A percentile compares a stretch with the other conserved stretches of the same genome.
Conservation (phyloP, 2,888 invertebrate species). For the Cacoxenus indagator region DNA sequence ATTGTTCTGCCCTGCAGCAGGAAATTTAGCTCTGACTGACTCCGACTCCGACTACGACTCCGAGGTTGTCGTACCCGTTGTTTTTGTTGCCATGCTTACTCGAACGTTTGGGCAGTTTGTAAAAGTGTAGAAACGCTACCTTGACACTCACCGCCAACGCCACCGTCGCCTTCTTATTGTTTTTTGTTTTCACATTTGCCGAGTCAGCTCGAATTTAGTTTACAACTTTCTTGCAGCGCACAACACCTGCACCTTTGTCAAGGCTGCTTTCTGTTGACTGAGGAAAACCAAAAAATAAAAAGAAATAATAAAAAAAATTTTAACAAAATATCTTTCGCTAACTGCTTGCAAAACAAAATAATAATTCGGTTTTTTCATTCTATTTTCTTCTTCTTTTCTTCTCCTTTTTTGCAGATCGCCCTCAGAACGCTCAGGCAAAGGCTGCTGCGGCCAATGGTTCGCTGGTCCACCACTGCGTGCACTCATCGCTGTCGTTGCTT, state of each 20-base stretch:
- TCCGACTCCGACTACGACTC: no score
- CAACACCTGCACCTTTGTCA: slow-evolving; percentile 12
- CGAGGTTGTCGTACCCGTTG: background rate
- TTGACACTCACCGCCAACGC: no score
- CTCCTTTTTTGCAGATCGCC: slow-evolving; percentile 63
- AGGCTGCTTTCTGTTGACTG: background rate
- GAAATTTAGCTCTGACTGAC: no score
- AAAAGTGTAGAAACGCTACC: background rate
- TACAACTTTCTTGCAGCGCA: background rate
- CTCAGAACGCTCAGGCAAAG: slow-evolving; percentile 71
- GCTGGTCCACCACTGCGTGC: slow-evolving; percentile 70
- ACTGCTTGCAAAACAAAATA: background rate
- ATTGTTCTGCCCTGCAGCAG: background rate
- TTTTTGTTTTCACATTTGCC: background rate
- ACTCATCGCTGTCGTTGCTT: slow-evolving; percentile 70
- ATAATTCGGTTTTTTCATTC: background rate
- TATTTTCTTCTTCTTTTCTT: background rate
- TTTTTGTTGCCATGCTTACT: background rate
- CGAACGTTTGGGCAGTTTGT: background rate
- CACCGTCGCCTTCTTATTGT: background rate
- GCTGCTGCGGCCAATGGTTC: slow-evolving; percentile 71
- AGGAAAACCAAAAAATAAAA: background rate
- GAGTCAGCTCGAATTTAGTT: background rate
- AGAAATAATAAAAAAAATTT: background rate
- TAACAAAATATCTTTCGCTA: background rate